phyloP scores from a whole-genome alignment of 2,797 vertebrate species.

The Alauda arvensis region DNA sequence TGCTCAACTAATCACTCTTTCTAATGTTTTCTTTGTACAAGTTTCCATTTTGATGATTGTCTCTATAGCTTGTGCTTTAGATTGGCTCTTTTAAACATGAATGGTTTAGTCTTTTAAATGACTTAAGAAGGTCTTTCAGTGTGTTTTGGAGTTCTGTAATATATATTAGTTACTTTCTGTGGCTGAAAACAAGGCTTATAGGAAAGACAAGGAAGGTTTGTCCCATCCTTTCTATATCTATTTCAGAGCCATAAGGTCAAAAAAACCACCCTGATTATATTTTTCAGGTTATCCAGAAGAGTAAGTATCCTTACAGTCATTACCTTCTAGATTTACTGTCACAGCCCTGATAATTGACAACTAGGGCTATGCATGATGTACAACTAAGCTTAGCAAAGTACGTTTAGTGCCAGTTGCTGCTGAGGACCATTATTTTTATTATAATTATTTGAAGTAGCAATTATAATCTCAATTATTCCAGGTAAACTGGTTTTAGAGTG shows the following conservation, averaged over 20 bases:
- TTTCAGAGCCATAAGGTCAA: background rate
- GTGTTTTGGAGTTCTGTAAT: background rate
- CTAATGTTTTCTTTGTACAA: background rate
- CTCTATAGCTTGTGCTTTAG: background rate
- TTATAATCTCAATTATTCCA: background rate
- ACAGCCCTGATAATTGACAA: background rate
- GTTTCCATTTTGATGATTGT: background rate
- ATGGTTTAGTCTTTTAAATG: background rate
- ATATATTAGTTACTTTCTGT: background rate
- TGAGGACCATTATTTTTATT: background rate
- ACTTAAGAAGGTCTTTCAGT: background rate
- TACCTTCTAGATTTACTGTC: background rate
- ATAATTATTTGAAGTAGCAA: background rate
- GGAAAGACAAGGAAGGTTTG: background rate
- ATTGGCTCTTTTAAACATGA: background rate
- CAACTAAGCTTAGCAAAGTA: background rate
- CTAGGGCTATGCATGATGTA: background rate
- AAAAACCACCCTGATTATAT: background rate
- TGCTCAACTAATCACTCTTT: background rate
- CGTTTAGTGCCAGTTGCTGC: background rate
- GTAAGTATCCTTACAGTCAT: background rate
- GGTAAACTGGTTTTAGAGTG: background rate
- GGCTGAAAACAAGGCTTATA: background rate
- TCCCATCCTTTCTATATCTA: background rate
- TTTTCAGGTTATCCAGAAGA: background rate